Conservation (phyloP, 2,888 invertebrate genomes). For the Linnaemya vulpina region DNA sequence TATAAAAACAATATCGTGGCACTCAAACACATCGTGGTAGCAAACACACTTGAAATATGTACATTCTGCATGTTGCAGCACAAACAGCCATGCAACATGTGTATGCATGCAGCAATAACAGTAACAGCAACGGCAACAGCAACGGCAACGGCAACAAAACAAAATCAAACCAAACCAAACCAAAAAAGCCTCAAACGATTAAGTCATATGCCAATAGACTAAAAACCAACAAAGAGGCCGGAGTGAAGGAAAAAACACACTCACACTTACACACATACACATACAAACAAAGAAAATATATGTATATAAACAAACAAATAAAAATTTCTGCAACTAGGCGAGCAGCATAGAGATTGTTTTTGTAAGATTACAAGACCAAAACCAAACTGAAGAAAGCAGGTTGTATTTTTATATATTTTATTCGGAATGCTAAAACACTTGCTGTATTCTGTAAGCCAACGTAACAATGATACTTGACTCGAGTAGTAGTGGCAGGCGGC, state of each 20-base stretch:
- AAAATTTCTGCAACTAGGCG: constrained; percentile 54
- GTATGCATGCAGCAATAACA: constrained; percentile 39
- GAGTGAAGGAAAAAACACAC: constrained; percentile 30
- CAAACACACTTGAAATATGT: constrained; percentile 6
- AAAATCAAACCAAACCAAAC: constrained; percentile 49
- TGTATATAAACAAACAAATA: not conserved
- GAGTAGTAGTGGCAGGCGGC: constrained; percentile 28
- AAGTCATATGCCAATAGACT: constrained; percentile 70
- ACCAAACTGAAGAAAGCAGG: constrained; percentile 68
- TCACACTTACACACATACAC: not conserved
- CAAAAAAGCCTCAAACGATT: constrained; percentile 71
- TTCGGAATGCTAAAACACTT: constrained; percentile 68
- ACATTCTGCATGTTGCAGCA: constrained; percentile 41
- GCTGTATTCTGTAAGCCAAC: constrained; percentile 58
- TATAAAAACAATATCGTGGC: constrained; percentile 67
- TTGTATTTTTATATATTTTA: constrained; percentile 45
- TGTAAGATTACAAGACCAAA: constrained; percentile 70
- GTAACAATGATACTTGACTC: constrained; percentile 40
- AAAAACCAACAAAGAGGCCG: constrained; percentile 55
- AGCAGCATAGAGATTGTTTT: constrained; percentile 66
- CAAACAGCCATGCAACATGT: constrained; percentile 47
- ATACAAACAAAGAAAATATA: constrained; percentile 15
- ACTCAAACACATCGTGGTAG: constrained; percentile 50
- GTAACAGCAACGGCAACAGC: constrained; percentile 14
- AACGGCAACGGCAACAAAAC: constrained; percentile 21